A percentile compares a stretch with the other conserved stretches of the same genome.
These are phyloP conservation scores for Acromyrmex heyeri DNA, from an alignment of 1,140 invertebrate genomes.

Conservation along the genomic window DNA sequence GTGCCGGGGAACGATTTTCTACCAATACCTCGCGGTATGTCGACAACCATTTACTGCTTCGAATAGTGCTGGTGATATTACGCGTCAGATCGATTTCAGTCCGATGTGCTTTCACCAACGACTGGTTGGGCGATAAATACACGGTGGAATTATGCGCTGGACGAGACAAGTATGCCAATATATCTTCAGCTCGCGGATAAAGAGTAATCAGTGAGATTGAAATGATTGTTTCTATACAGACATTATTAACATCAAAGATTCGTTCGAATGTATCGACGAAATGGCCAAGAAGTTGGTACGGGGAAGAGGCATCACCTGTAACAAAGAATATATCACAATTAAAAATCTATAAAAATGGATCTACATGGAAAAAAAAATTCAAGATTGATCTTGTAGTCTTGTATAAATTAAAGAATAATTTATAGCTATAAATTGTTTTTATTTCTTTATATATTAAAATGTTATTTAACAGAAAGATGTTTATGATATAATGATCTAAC, in stretches of 20 bases:
- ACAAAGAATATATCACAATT: conserved; percentile 38
- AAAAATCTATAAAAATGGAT: background rate
- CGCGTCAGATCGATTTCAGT: conserved; percentile 40
- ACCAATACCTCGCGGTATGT: conserved; percentile 3
- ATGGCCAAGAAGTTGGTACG: conserved; percentile 33
- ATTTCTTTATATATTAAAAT: background rate
- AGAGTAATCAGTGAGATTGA: background rate
- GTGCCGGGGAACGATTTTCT: conserved; percentile 28
- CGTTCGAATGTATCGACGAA: conserved; percentile 29
- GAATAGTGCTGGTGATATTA: conserved; percentile 3
- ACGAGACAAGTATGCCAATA: conserved; percentile 6
- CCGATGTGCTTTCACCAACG: conserved; percentile 27
- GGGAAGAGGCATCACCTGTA: conserved; percentile 79
- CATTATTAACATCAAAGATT: conserved; percentile 54
- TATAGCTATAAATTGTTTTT: background rate
- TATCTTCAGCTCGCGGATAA: background rate
- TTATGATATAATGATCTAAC: background rate
- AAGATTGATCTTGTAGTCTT: background rate
- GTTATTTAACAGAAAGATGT: background rate
- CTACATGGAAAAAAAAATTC: background rate
- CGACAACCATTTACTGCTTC: conserved; percentile 67
- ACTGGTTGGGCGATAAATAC: conserved; percentile 20
- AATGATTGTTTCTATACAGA: conserved; percentile 56
- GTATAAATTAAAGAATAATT: conserved; percentile 12
- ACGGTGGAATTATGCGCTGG: conserved; percentile 2